These are phyloP conservation scores for Heliconius charithonia DNA, from an alignment of 2,888 invertebrate species.

Conservation along the genomic window DNA sequence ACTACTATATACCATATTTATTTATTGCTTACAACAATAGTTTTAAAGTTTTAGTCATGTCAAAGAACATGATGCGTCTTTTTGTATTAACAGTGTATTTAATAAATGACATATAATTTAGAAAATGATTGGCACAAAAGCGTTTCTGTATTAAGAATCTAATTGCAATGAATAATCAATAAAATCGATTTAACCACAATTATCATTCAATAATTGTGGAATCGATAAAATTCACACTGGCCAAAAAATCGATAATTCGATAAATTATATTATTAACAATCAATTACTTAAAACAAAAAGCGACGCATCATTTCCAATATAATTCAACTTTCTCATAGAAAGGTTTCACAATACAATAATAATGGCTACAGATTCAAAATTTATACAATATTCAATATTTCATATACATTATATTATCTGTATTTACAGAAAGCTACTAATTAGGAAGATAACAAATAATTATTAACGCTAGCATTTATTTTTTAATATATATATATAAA, in stretches of 20 bases:
- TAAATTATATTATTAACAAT: conserved; percentile 3
- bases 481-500: neutral
- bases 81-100: neutral
- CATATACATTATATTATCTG: conserved; percentile 39
- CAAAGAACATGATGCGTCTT: conserved; percentile 34
- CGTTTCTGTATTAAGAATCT: neutral
- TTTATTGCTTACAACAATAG: conserved; percentile 61
- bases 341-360: conserved; percentile 22
- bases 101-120: neutral
- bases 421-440: conserved; percentile 40
- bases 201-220: conserved; percentile 3
- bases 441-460: conserved; percentile 29
- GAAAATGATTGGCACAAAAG: conserved; percentile 35
- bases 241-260: neutral
- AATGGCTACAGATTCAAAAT: conserved; percentile 33
- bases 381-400: conserved; percentile 35
- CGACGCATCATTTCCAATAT: conserved; percentile 35
- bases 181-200: conserved; percentile 13
- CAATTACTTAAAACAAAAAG: neutral
- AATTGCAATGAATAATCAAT: neutral
- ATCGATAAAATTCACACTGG: conserved; percentile 1
- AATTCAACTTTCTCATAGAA: conserved; percentile 52
- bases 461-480: conserved; percentile 12
- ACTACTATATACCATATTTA: conserved; percentile 55
- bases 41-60: conserved; percentile 47